Evolutionary conservation across 2,888 invertebrate species (phyloP), one percentile per base, ranked within the genome.

Genomic region (Dromius quadrimaculatus): DNA sequence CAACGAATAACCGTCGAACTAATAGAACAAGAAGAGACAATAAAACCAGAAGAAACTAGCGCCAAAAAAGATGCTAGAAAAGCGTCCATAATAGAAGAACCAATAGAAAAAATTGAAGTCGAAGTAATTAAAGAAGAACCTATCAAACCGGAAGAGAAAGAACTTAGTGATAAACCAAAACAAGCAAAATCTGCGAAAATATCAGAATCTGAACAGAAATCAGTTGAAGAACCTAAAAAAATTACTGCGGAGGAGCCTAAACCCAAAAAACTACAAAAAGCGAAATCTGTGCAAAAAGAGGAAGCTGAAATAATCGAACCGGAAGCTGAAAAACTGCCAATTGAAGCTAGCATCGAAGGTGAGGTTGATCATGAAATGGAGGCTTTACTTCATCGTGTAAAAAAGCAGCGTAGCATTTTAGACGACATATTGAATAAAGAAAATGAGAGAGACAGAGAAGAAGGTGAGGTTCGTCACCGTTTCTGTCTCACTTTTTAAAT

Each of bases 331-430:
- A 71, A 63, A 41, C 38, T 68, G 20, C 59, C 65, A 8, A 64
- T 78, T 9, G 73, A 76, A 72, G 77, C 77, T 13, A 73, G 75
- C 47, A 74, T 73, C 54, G 82, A 85, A 8, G 87, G 87, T 71
- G 87, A 87, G 69, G 80, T 81, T 11, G 88, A 89, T 76, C 86
- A 87, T 65, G 87, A 87, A 75, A 81, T 90, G 76, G 89, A 89
- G 80, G 88, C 86, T 71, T 83, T 91, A 70, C 83, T 91, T 54
- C 86, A 83, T 79, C 85, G 89, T 76, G 88, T 90, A 74, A 86
- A 89, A 79, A 86, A 86, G 77, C 90, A 91, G 80, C 86, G 90
- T 80, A 90, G 88, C 81, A 87, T 89, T 76, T 84, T 91, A 77
- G 89, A 88, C 75, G 90, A 91, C 81, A 89, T 71, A 75, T 66